Evolutionary conservation across 1,140 invertebrate genomes (phyloP), one percentile per base, ranked within the genome.

Genomic region (Drosophila lacertosa): DNA sequence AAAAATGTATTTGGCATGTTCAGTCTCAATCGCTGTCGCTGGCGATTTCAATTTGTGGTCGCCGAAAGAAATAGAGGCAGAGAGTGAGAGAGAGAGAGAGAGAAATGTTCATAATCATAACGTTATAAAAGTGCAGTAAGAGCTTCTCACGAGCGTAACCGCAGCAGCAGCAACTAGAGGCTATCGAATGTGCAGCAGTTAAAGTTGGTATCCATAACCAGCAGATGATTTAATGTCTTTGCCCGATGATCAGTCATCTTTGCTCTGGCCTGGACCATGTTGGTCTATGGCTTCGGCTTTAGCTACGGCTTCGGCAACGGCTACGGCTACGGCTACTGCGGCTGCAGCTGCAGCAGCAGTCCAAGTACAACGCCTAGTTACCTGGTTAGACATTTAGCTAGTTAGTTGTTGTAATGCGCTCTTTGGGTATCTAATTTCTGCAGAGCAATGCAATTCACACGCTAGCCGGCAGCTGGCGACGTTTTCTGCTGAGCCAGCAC

Each of bases 71-170:
- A n/a, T n/a, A n/a, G n/a, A 9, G 26, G 15, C 16, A 29, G 45
- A 5, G 10, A 18, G n/a, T 18, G 26, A 35, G 48, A 33, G 18
- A 37, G 18, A 53, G 32, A 53, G 11, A 32, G 40, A 69, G 45
- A 44, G 60, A 69, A 79, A 75, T 78, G 58, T 68, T 68, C 63
- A 68, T 66, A 78, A 78, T 73, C 76, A 78, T 78, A 78, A 81
- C 62, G 81, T 50, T 65, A 72, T 65, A 50, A 48, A 81, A 60
- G 33, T 45, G 73, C 57, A 76, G 60, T 54, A 58, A 65, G 59
- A 55, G 77, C 73, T 82, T 77, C 78, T 81, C 78, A 81, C 78
- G 78, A 82, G 79, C 64, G 72, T 77, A 82, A 82, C 78, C 78
- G 18, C 78, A 81, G 74, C 71, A 75, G 71, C 57, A 55, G 48